Percentiles rank a stretch among this genome's conserved stretches.
Conservation (phyloP, 2,888 invertebrate genomes). For the Caenorhabditis drosophilae region DNA sequence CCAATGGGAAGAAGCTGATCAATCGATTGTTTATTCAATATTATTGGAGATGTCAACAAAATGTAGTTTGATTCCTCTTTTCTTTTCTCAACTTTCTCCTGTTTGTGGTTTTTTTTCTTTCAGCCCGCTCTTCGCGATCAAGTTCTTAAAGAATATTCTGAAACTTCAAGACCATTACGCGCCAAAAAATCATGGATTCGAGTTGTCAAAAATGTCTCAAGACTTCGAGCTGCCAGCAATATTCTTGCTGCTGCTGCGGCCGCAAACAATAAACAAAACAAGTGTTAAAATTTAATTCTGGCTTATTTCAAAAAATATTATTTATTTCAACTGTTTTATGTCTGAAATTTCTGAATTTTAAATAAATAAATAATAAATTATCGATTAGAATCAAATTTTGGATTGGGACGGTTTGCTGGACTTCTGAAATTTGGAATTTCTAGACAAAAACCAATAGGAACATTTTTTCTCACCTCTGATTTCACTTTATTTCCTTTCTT, state of each 20-base stretch:
- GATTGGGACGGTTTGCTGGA: no score
- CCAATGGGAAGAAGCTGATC: constrained; percentile 31
- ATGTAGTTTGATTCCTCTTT: constrained; percentile 7
- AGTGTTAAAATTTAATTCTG: background rate
- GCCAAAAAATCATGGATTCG: constrained; percentile 37
- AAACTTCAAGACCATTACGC: constrained; percentile 16
- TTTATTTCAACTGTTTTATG: no score
- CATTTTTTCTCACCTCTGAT: background rate
- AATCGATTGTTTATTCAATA: constrained; percentile 36
- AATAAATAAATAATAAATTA: no score
- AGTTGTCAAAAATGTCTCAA: constrained; percentile 30
- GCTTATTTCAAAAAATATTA: background rate
- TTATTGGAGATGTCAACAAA: constrained; percentile 34
- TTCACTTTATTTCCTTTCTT: background rate
- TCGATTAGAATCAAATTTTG: no score
- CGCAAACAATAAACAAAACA: background rate
- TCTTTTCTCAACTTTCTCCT: background rate
- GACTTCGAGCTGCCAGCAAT: constrained; percentile 24
- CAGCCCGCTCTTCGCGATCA: constrained; percentile 25
- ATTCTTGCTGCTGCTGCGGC: constrained; percentile 24
- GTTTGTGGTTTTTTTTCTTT: background rate
- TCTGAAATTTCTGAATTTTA: no score
- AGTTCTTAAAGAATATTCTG: constrained; percentile 25
- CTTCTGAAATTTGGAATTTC: background rate
- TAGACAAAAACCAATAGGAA: background rate